These are phyloP conservation scores for Capromys pilorides DNA, from an alignment of 2,797 vertebrate species.

Conservation along the genomic window DNA sequence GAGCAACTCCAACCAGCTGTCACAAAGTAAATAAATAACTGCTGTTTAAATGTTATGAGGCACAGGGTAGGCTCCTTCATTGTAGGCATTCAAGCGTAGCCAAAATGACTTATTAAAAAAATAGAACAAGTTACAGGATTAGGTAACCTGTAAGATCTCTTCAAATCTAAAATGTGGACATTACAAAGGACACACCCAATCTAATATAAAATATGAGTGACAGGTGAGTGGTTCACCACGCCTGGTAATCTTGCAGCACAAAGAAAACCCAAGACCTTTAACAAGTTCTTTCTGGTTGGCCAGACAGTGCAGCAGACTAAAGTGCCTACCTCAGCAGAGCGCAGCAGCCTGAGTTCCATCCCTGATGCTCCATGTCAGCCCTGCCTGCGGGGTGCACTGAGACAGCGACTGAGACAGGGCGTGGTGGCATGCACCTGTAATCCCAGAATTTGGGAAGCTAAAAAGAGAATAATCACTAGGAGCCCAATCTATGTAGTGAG, in stretches of 20 bases:
- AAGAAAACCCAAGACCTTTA: not conserved
- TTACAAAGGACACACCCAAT: not conserved
- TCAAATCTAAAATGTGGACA: not conserved
- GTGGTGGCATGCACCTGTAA: too few relatives aligned
- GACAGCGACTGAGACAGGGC: too few relatives aligned
- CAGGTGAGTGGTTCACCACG: not conserved
- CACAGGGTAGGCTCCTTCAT: not conserved
- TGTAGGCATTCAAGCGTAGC: not conserved
- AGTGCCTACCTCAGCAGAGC: too few relatives aligned
- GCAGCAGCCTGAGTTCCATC: too few relatives aligned
- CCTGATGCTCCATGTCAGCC: too few relatives aligned
- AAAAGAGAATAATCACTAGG: too few relatives aligned
- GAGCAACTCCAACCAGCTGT: too few relatives aligned
- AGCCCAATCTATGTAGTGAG: too few relatives aligned
- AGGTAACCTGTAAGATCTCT: not conserved
- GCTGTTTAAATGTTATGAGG: not conserved
- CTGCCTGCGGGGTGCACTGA: too few relatives aligned
- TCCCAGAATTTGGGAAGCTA: too few relatives aligned
- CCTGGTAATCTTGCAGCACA: not conserved
- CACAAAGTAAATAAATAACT: not conserved
- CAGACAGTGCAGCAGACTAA: too few relatives aligned
- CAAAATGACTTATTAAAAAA: not conserved
- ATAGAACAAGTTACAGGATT: not conserved
- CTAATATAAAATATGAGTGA: not conserved
- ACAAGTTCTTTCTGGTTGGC: not conserved